Evolutionary conservation across 2,113 vertebrate genomes (phyloP), one percentile per base, ranked within the genome.

Genomic region (Passer domesticus): DNA sequence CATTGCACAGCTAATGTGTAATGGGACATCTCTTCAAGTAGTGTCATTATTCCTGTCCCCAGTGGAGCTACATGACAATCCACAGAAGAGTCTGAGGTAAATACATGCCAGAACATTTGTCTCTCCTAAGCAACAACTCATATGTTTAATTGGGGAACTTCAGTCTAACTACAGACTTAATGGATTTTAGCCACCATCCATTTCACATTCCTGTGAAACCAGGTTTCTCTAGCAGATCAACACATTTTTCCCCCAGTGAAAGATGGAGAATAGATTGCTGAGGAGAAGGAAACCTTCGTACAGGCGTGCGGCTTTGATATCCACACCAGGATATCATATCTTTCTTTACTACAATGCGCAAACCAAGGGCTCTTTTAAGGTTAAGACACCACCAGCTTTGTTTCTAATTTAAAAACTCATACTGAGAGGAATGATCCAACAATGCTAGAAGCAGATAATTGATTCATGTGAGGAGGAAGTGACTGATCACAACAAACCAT

Each of bases 391-490:
- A 76, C 31, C 22, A 50, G 49, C 9, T 95, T 96, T 87, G 64
- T 86, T 95, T 88, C 60, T 83, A 72, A 55, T 94, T 67, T 68
- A 62, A 86, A 89, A 96, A 35, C 24, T 67, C 52, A 67, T 47
- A 43, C 24, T 64, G 50, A 74, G 63, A 55, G 3, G 25, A 86
- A 68, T 23, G 47, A 73, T 83, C 46, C 53, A 70, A 55, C 44
- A 80, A 83, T 0, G 0, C 16, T 92, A 94, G 41, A 43, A 56
- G 47, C 64, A 92, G 43, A 53, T 31, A 78, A 78, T 50, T 66
- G 50, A 76, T 83, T 92, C 1, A 0, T 66, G n/a, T 56, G 47
- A 78, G 18, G 27, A 46, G n/a, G 41, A 90, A 67, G 46, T 79
- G 28, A 22, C 25, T 43, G 22, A 39, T 58, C 35, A 69, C 87